Evolutionary conservation across 1,140 invertebrate species (phyloP).

Genomic region (Drosophila pruinosa): DNA sequence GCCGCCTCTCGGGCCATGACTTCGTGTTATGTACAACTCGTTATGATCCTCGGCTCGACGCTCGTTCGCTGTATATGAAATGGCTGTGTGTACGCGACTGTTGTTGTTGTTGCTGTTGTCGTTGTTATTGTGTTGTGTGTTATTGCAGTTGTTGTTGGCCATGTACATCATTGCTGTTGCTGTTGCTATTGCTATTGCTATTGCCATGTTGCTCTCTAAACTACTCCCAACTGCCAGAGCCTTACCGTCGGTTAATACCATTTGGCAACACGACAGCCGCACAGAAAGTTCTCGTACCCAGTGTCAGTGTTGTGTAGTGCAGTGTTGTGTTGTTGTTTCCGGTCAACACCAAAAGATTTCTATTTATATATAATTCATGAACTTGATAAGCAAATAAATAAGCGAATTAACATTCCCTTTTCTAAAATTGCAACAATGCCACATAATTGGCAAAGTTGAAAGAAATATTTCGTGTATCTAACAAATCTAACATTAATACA

Average conservation of each 20-base stretch:
- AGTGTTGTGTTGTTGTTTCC: conserved; percentile 53
- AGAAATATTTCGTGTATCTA: too few species aligned
- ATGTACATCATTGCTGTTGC: conserved; percentile 32
- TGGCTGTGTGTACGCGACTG: conserved; percentile 43
- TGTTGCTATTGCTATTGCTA: conserved; percentile 43
- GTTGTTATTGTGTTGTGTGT: conserved; percentile 63
- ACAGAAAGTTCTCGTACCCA: conserved; percentile 42
- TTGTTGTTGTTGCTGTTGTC: conserved; percentile 35
- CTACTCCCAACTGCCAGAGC: conserved; percentile 21
- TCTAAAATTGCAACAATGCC: background rate
- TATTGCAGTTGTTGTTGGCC: conserved; percentile 47
- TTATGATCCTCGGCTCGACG: conserved; percentile 74
- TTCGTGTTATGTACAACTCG: conserved; percentile 71
- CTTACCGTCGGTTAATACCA: conserved; percentile 60
- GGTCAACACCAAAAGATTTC: conserved; percentile 1
- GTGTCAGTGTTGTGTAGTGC: conserved; percentile 36
- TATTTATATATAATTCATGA: too few species aligned
- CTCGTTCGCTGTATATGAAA: conserved; percentile 61
- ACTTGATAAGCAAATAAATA: too few species aligned
- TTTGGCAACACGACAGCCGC: conserved; percentile 46
- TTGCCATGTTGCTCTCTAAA: conserved; percentile 63
- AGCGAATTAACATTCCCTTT: too few species aligned
- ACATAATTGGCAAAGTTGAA: too few species aligned
- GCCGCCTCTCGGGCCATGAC: conserved; percentile 71
- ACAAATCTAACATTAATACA: too few species aligned